Base-by-base conservation (phyloP, 1,140 invertebrate genomes). In the Drosophila saltans region DNA sequence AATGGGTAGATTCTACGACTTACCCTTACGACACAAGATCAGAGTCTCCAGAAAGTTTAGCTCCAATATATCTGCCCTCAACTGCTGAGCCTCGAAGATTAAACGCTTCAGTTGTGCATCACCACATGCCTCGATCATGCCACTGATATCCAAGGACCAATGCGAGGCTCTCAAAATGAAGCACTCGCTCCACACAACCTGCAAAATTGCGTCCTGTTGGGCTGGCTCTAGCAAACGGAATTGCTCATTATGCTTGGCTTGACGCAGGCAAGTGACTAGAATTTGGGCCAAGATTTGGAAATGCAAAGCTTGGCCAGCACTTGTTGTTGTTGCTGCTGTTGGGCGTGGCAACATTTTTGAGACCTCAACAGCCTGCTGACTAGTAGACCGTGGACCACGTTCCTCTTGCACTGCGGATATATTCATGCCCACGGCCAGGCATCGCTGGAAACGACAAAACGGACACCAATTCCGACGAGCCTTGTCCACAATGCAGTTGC, bases 381-480 rank as follows among this genome's bases (percentile, higher is more conserved):
- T 33, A 78, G 78, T 24, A 79, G 76, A 59, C 59, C 96, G 93
- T 1, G 96, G 96, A 4, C 96, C 96, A 67, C 96, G 92, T 91
- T 97, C 96, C 92, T 96, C 95, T 93, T 97, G 96, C 3, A 97
- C 96, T 45, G 96, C 96, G 94, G 94, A 89, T 10, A 94, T 94
- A 78, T 97, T 97, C 97, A 98, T 98, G 64, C 94, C 94, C 10
- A 96, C 96, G 1, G 93, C 81, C 68, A 97, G 95, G 82, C 97
- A 98, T 77, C 96, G 96, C 84, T 96, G 94, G 4, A 98, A 93
- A 60, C 97, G 93, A 90, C 97, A 98, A 80, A 95, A 95, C 0
- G 97, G 97, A 92, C 97, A 98, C 97, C 97, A 98, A 92, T 98
- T 98, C 75, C 97, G 91, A 78, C 97, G 91, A 0, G 95, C 95